phyloP scores from a whole-genome alignment of 2,113 vertebrate species.

The Parotia lawesii region DNA sequence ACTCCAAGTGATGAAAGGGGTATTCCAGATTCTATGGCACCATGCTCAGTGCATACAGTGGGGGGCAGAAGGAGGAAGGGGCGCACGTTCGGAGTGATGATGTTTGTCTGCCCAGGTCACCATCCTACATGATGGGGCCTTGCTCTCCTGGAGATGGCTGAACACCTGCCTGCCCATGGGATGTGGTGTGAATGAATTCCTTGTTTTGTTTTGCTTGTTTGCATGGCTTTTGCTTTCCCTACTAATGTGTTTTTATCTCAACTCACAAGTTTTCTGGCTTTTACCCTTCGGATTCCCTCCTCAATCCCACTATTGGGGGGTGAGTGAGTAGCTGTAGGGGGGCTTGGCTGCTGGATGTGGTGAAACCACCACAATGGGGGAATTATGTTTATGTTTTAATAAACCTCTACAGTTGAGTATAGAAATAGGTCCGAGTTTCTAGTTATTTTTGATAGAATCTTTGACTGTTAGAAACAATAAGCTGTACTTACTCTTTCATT shows the following conservation, averaged over 20 bases:
- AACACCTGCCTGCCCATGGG: neutral
- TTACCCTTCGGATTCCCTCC: neutral
- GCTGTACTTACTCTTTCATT: constrained; percentile 32
- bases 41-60: neutral
- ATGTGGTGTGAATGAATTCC: neutral
- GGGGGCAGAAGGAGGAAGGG: no score
- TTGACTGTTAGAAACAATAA: constrained; percentile 24
- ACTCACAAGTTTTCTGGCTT: neutral
- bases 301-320: fast-evolving
- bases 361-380: neutral
- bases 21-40: neutral
- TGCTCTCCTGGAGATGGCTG: neutral
- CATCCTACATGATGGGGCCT: fast-evolving
- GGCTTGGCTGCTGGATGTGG: no score
- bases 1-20: neutral
- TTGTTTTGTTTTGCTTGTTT: neutral
- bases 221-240: neutral
- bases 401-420: neutral
- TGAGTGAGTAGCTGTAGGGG: neutral
- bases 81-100: fast-evolving
- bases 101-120: neutral
- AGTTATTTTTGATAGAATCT: neutral
- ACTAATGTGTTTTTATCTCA: neutral
- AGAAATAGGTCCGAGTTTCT: neutral
- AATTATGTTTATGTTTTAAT: neutral